These are phyloP conservation scores for Drosophila differens DNA, from an alignment of 2,888 invertebrate species.

Conservation along the genomic window DNA sequence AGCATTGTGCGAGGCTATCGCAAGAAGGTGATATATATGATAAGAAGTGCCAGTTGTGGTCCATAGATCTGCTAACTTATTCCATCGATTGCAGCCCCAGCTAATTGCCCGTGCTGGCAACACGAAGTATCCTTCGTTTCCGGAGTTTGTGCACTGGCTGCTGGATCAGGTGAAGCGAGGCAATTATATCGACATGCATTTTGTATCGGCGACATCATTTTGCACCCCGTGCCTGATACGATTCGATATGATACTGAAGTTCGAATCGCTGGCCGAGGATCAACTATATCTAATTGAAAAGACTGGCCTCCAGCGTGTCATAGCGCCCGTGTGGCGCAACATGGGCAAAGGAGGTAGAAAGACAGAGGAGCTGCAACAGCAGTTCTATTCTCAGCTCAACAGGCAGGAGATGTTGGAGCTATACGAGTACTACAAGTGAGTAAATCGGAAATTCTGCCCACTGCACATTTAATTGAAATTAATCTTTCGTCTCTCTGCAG, in stretches of 20 bases:
- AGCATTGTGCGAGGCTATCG: conserved; percentile 92
- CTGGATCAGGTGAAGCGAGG: conserved; percentile 88
- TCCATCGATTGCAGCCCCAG: conserved; percentile 34
- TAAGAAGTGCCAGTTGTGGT: not conserved
- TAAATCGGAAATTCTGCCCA: not conserved
- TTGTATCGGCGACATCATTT: conserved; percentile 93
- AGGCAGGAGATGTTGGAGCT: conserved; percentile 91
- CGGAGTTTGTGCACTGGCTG: conserved; percentile 92
- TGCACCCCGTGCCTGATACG: conserved; percentile 94
- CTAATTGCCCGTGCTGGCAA: conserved; percentile 79
- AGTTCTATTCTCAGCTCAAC: conserved; percentile 91
- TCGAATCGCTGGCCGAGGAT: conserved; percentile 93
- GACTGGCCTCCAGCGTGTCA: conserved; percentile 90
- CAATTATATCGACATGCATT: conserved; percentile 92
- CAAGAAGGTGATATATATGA: conserved; percentile 78
- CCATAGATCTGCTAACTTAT: not conserved
- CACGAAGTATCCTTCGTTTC: conserved; percentile 90
- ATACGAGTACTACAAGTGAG: conserved; percentile 92
- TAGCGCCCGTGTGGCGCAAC: conserved; percentile 94
- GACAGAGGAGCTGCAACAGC: conserved; percentile 90
- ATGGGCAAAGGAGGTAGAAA: conserved; percentile 91
- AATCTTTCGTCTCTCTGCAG: conserved; percentile 85
- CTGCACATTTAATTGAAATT: not conserved
- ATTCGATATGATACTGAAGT: conserved; percentile 92
- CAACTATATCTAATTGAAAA: conserved; percentile 92